Evolutionary conservation across 2,113 vertebrate genomes (phyloP).

Genomic region (Eubucco bourcierii): DNA sequence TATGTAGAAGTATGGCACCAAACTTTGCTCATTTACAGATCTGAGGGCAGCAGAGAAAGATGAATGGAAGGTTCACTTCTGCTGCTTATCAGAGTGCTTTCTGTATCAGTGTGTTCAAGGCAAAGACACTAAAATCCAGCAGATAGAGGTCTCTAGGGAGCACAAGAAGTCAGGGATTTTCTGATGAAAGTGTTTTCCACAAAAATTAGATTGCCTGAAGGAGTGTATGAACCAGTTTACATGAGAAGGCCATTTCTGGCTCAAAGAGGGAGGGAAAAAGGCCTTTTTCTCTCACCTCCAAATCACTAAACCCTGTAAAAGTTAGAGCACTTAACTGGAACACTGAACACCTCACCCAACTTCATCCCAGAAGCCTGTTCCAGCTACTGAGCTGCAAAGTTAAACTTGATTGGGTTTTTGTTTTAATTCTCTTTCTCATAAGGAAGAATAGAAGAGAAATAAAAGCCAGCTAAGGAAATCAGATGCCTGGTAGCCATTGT

Average conservation of each 20-base stretch:
- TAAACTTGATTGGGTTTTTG: rapidly evolving
- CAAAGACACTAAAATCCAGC: slow-evolving; percentile 24
- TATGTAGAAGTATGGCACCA: background rate
- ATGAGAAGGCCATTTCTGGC: slow-evolving; percentile 33
- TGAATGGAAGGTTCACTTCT: background rate
- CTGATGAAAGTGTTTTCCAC: slow-evolving; percentile 48
- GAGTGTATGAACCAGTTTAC: slow-evolving; percentile 55
- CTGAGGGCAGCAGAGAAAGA: background rate
- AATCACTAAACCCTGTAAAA: slow-evolving; percentile 28
- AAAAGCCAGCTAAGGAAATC: background rate
- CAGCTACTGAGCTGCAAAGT: background rate
- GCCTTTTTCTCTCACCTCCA: background rate
- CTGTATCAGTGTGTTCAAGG: background rate
- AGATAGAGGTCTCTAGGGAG: background rate
- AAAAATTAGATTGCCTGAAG: slow-evolving; percentile 50
- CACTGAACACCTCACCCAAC: background rate
- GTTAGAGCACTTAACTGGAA: slow-evolving; percentile 29
- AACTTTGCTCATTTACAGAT: slow-evolving; percentile 14
- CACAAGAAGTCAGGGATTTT: background rate
- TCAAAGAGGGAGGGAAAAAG: background rate
- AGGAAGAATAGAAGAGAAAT: background rate
- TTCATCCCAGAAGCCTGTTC: background rate
- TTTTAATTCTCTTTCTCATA: no score
- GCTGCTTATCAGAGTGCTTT: background rate
- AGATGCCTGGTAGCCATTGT: background rate